Conservation (phyloP, 1,140 invertebrate genomes). For the Potamilus streckersoni region DNA sequence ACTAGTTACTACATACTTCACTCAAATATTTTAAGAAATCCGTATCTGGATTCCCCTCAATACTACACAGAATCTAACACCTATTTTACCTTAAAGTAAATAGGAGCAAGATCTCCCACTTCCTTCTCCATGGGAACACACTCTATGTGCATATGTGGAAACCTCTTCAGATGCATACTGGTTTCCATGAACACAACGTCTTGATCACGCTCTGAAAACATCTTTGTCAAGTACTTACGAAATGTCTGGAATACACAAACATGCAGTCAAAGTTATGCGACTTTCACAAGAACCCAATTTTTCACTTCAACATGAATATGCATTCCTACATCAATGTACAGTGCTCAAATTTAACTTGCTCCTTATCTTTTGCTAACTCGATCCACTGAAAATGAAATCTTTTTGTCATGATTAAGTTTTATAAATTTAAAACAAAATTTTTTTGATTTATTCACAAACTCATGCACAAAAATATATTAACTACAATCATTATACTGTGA, state of each 20-base stretch:
- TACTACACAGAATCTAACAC: no score
- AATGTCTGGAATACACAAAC: slow-evolving; percentile 72
- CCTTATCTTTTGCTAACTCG: neutral
- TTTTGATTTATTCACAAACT: no score
- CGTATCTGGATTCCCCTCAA: no score
- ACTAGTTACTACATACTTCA: no score
- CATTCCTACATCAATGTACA: neutral
- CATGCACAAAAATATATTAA: no score
- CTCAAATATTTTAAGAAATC: no score
- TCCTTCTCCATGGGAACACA: slow-evolving; percentile 89
- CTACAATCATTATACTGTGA: no score
- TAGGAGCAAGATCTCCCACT: slow-evolving; percentile 85
- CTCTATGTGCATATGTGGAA: slow-evolving; percentile 88
- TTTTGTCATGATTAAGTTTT: neutral
- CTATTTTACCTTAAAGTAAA: slow-evolving; percentile 87
- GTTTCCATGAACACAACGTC: slow-evolving; percentile 95
- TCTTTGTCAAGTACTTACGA: slow-evolving; percentile 79
- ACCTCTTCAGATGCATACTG: slow-evolving; percentile 78
- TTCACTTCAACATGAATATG: neutral
- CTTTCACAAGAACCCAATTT: neutral
- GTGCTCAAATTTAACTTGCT: neutral
- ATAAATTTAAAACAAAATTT: no score
- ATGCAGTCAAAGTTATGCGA: neutral
- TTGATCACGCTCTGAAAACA: slow-evolving; percentile 78
- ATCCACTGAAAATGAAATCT: neutral